Conservation (phyloP, 2,113 vertebrate genomes). For the Pithys albifrons region DNA sequence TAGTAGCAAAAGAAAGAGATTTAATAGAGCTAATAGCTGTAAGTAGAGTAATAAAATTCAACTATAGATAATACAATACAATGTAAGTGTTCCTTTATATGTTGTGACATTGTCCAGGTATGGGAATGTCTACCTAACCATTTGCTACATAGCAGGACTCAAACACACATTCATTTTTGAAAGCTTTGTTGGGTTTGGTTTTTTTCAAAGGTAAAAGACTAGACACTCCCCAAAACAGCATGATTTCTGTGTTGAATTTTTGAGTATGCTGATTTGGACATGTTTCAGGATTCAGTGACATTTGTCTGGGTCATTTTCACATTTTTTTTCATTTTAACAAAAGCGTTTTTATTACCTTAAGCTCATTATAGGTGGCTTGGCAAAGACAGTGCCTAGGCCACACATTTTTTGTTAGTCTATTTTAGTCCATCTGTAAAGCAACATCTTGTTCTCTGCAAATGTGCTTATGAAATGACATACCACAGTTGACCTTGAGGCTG, state of each 20-base stretch:
- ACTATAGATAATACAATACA: background rate
- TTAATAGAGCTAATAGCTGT: background rate
- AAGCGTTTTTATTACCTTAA: background rate
- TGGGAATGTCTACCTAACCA: background rate
- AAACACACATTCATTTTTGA: background rate
- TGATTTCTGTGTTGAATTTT: background rate
- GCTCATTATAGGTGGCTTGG: background rate
- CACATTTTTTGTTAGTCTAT: background rate
- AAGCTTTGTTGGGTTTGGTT: background rate
- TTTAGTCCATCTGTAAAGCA: background rate
- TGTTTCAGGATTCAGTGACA: background rate
- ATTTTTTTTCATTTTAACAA: background rate
- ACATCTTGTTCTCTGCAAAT: background rate
- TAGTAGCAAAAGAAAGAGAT: background rate
- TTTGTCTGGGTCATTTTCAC: background rate
- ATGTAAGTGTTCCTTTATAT: background rate
- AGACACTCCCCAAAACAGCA: background rate
- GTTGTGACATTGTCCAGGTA: background rate
- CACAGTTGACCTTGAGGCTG: background rate
- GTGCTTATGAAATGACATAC: background rate
- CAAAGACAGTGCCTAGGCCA: background rate
- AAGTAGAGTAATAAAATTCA: background rate
- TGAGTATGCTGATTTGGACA: background rate
- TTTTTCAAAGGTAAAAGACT: background rate
- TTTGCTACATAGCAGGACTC: background rate